Base-by-base conservation (phyloP, 2,113 vertebrate genomes). In the Notarius quadriscutis region DNA sequence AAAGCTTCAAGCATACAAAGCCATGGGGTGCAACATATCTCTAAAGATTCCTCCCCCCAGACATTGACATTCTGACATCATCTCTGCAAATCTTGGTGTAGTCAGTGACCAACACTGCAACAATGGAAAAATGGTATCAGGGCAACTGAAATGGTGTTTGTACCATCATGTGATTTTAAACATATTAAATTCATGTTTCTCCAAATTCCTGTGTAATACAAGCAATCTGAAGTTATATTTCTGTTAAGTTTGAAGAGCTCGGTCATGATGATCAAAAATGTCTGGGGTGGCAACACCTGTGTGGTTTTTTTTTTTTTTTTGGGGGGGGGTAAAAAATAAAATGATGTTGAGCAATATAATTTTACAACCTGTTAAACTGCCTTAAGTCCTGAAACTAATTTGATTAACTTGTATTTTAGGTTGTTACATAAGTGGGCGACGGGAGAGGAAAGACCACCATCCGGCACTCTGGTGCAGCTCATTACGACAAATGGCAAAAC, bases 391-490 rank as follows among this genome's bases (percentile, higher is more conserved):
- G 69, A 74, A 30, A 6, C 7, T 83, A n/a, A 67, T 27, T 18
- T 58, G 74, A 77, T 27, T 27, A 55, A 53, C 22, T 27, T 60
- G 89, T 12, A 12, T 92, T 93, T 90, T 93, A 97, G 97, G 92
- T 95, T 95, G 3, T 96, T 97, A 93, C 93, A 93, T 5, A 93
- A 94, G 89, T 97, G 97, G 97, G 94, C 95, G 79, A 92, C 77
- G 6, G 95, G 94, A 86, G 89, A 87, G 18, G 93, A 93, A 87
- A 93, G 97, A 83, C 97, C 97, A 1, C 91, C 89, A 58, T 96
- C 97, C 0, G 97, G 97, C 41, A 97, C 96, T 81, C 94, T 97
- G 4, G 93, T 97, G 86, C 95, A 96, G 88, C 93, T 97, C 88
- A 83, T 96, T 41, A 97, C 97, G 30, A 88, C 91, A 5, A 93